Evolutionary conservation across 2,888 invertebrate species (phyloP).

Genomic region (Barypeithes pellucidus): DNA sequence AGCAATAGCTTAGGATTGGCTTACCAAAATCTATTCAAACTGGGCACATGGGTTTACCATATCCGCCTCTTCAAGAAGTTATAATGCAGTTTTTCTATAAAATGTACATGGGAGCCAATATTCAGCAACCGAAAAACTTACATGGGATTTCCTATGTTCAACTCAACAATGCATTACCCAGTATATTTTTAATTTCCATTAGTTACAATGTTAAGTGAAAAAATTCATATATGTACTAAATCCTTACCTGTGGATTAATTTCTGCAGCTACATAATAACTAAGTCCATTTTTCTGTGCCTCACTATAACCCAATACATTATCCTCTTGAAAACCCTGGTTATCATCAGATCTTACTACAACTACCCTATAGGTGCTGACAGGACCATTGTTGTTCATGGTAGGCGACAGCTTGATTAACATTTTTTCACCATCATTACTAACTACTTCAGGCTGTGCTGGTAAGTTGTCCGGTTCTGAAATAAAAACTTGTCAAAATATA

Average conservation of each 20-base stretch:
- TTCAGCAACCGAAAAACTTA: too few relatives aligned
- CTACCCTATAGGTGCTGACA: conserved; percentile 81
- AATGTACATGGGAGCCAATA: too few relatives aligned
- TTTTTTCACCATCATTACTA: conserved; percentile 75
- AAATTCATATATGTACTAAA: neutral
- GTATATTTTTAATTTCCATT: too few relatives aligned
- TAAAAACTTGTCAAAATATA: too few relatives aligned
- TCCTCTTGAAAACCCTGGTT: conserved; percentile 78
- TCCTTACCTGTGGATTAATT: conserved; percentile 76
- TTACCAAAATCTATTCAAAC: too few relatives aligned
- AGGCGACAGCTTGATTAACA: conserved; percentile 79
- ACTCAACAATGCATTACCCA: too few relatives aligned
- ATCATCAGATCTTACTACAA: conserved; percentile 80
- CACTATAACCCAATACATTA: conserved; percentile 77
- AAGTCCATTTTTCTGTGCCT: conserved; percentile 78
- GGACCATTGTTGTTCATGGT: conserved; percentile 86
- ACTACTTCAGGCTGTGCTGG: conserved; percentile 81
- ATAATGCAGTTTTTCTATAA: too few relatives aligned
- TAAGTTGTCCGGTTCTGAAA: conserved; percentile 76
- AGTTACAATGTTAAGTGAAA: too few relatives aligned
- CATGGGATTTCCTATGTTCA: too few relatives aligned
- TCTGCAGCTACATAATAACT: conserved; percentile 90
- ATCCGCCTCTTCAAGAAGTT: too few relatives aligned
- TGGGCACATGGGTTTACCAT: too few relatives aligned
- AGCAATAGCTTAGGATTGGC: too few relatives aligned